phyloP scores from a whole-genome alignment of 2,888 invertebrate genomes.

The Endotricha flammealis region DNA sequence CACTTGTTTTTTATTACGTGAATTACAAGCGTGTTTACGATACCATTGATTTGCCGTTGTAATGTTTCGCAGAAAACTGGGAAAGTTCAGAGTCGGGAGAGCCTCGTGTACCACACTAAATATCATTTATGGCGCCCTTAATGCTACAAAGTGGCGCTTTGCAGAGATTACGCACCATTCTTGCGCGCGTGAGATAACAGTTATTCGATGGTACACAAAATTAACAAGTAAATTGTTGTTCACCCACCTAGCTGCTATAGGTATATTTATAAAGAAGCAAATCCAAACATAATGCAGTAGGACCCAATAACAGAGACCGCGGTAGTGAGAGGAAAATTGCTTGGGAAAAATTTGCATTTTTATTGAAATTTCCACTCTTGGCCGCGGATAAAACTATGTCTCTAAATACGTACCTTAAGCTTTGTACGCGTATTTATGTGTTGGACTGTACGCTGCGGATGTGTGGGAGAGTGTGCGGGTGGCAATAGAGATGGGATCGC shows the following conservation, averaged over 20 bases:
- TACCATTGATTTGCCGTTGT: slow-evolving; percentile 14
- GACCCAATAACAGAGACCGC: slow-evolving; percentile 59
- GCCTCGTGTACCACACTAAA: slow-evolving; percentile 22
- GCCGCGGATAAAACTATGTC: slow-evolving; percentile 66
- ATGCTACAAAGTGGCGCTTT: slow-evolving; percentile 37
- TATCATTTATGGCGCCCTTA: slow-evolving; percentile 35
- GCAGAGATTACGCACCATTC: slow-evolving; percentile 41
- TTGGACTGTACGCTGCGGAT: slow-evolving; percentile 23
- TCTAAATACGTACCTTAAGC: slow-evolving; percentile 65
- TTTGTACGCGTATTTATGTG: slow-evolving; percentile 45
- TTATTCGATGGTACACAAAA: slow-evolving; percentile 45
- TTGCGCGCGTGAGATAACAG: slow-evolving; percentile 45
- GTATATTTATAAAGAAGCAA: slow-evolving; percentile 42
- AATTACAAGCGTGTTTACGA: slow-evolving; percentile 21
- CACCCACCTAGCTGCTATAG: slow-evolving; percentile 30
- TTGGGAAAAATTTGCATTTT: slow-evolving; percentile 71
- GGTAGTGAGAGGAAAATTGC: slow-evolving; percentile 66
- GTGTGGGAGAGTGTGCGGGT: slow-evolving; percentile 32
- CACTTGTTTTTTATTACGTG: slow-evolving; percentile 37
- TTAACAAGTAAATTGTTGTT: slow-evolving; percentile 50
- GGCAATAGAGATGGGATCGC: slow-evolving; percentile 28
- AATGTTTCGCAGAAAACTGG: slow-evolving; percentile 19
- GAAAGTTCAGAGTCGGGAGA: slow-evolving; percentile 14
- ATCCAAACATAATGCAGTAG: slow-evolving; percentile 56
- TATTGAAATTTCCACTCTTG: slow-evolving; percentile 74